phyloP scores from a whole-genome alignment of 2,797 vertebrate species.

The Chaetodon trifasciatus region DNA sequence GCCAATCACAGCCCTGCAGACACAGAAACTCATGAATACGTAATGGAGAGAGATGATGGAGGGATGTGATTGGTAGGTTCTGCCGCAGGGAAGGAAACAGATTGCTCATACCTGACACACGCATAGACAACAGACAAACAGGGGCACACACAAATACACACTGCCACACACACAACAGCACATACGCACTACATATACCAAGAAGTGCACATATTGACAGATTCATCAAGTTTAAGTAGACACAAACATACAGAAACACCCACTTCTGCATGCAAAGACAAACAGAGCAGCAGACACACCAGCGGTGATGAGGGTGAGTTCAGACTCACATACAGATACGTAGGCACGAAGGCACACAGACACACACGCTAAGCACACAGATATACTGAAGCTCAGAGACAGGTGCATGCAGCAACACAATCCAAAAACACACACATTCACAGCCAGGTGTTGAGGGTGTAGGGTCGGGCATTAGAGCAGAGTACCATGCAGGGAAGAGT shows the following conservation, averaged over 20 bases:
- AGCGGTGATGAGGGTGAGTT: neutral
- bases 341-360: neutral
- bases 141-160: neutral
- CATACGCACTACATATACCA: neutral
- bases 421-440: constrained; percentile 13
- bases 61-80: constrained; percentile 73
- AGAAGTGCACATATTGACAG: neutral
- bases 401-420: neutral
- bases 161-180: neutral
- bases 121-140: constrained; percentile 40
- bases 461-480: constrained; percentile 18
- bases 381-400: neutral
- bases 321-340: neutral
- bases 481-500: constrained; percentile 16
- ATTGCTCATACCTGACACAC: constrained; percentile 68
- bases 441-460: constrained; percentile 34
- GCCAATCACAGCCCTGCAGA: constrained; percentile 82
- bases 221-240: constrained; percentile 33
- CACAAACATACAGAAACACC: neutral
- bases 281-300: constrained; percentile 5
- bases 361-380: constrained; percentile 1
- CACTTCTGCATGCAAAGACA: neutral
- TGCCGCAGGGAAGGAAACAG: constrained; percentile 69
- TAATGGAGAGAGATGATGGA: constrained; percentile 80
- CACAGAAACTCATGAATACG: constrained; percentile 82